Base-by-base conservation (phyloP, 30 jellyfish, hydroid and myxozoan genomes). In the Mastigias papua region DNA sequence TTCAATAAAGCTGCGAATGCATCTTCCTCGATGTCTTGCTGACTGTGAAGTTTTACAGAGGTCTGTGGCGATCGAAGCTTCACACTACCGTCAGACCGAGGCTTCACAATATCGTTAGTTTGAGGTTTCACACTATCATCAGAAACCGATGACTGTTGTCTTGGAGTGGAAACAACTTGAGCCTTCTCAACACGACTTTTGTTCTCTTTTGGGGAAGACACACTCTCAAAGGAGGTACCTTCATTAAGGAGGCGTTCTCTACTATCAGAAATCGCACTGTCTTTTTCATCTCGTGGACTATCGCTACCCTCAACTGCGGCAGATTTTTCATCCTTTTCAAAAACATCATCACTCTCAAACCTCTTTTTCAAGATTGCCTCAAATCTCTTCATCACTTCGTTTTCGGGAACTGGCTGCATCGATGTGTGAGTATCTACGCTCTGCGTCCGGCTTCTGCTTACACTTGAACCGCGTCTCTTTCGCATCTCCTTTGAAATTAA, bases 291-390 rank as follows among this genome's bases (percentile, higher is more conserved):
- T 28, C 23, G 21, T 20, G 27, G 37, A 72, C 23, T 72, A 19
- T 33, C 70, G 22, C 29, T 13, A 28, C n/a, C 62, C n/a, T 8
- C 64, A 13, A 23, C 58, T 20, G 20, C 33, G n/a, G 34, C 29
- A 25, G 23, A 8, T 16, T 62, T 60, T 20, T 46, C 90, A 22
- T 37, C 72, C 57, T n/a, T 62, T 4, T 27, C 60, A 20, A 26
- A 78, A 26, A 22, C 83, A 9, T 72, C 88, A n/a, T 58, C 48
- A 9, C 64, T 23, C 42, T 63, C 82, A 37, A 69, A 68, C 46
- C 91, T 78, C 81, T 69, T 79, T 48, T 81, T 78, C 71, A 75
- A 29, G 62, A 88, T 72, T 23, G 74, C 89, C 34, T 87, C 96
- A 57, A 87, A 87, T 33, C 96, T 86, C 57, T 48, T 76, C 72